Base-by-base conservation (phyloP, 1,140 invertebrate species). In the Drosophila nikananu region DNA sequence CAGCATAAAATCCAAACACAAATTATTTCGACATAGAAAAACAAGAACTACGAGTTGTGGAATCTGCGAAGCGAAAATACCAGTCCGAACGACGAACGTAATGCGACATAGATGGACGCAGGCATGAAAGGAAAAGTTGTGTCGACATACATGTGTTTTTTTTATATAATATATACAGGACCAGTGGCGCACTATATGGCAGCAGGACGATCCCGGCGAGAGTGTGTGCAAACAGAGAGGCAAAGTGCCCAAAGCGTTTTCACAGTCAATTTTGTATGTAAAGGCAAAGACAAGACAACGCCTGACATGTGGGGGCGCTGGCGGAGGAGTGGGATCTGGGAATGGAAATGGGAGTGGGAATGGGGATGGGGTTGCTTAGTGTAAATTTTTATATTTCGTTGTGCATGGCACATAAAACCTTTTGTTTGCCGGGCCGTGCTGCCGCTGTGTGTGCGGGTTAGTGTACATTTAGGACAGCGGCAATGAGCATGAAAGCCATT, bases 201-300 rank as follows among this genome's bases (percentile, higher is more conserved):
- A 21, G 46, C 37, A 71, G 67, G 67, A 68, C 67, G 67, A 71
- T 71, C 55, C 67, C 41, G 54, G 66, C 52, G 66, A 57, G 75
- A 48, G 74, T 77, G 75, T 77, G 54, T 77, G 71, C 67, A 83
- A 89, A 81, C 70, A 75, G 65, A 77, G 66, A 76, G 74, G 58
- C 77, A 87, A 79, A 90, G 80, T 75, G 81, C 84, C 86, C 81
- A 90, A 87, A 87, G 84, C 84, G 70, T 89, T 87, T 87, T 87
- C 84, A 84, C 86, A 87, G 84, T 87, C 86, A 87, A 87, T 87
- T 87, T 87, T 90, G 77, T 89, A 87, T 90, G 86, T 77, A 90
- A 84, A 87, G 77, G 65, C 68, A 89, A 87, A 87, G 84, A 84
- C 76, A 79, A 79, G 76, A 72, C 84, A 89, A 89, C 84, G 81